Conservation (phyloP, 1,140 invertebrate species). For the Portunus trituberculatus region DNA sequence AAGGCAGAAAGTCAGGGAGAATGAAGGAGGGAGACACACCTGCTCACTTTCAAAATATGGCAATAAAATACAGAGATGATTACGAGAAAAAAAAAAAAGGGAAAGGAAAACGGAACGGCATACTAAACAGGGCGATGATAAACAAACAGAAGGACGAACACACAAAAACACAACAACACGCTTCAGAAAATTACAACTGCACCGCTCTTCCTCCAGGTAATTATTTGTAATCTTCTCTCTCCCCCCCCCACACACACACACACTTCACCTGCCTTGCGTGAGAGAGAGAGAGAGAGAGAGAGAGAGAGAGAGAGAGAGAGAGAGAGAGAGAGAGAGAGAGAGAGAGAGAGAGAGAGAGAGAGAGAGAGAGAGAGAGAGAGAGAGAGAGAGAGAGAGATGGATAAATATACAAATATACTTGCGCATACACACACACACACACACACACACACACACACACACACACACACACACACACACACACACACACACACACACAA, state of each 20-base stretch:
- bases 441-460: no score
- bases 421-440: no score
- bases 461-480: no score
- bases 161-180: background rate
- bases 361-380: conserved; percentile 8
- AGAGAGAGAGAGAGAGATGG: background rate
- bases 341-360: conserved; percentile 20
- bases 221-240: background rate
- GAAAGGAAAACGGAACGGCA: background rate
- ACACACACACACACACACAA: no score
- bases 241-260: no score
- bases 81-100: background rate
- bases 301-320: conserved; percentile 20
- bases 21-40: no score
- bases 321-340: conserved; percentile 20
- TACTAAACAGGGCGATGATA: no score
- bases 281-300: background rate
- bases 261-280: no score
- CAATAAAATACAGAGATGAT: no score
- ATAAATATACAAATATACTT: no score
- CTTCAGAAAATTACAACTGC: background rate
- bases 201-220: background rate
- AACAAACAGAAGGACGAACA: background rate
- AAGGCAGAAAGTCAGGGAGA: no score
- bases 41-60: no score